Conservation (phyloP, 2,113 vertebrate genomes). For the Lepus americanus region DNA sequence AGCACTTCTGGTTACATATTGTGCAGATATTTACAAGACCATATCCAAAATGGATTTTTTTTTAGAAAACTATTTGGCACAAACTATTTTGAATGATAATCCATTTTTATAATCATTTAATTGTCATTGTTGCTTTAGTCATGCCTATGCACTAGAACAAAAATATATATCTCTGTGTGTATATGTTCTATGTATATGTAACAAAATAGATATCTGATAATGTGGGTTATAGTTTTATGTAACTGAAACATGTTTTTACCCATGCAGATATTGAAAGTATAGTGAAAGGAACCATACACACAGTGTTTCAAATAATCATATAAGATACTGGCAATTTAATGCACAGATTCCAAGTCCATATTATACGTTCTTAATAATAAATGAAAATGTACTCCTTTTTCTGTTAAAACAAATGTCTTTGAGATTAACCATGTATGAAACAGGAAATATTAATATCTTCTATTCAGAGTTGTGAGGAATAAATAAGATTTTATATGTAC, state of each 20-base stretch:
- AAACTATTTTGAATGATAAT: background rate
- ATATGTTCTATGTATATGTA: background rate
- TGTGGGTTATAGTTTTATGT: conserved; percentile 20
- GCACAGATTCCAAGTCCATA: background rate
- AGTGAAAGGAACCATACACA: background rate
- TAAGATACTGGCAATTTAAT: background rate
- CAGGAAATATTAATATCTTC: background rate
- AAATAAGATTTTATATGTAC: background rate
- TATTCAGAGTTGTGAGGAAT: background rate
- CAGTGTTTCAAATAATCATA: background rate
- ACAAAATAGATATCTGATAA: background rate
- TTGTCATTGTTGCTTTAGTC: too few relatives aligned
- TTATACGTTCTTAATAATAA: background rate
- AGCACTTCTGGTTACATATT: background rate
- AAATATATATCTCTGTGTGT: background rate
- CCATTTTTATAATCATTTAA: background rate
- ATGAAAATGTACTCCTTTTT: background rate
- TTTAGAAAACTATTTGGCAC: background rate
- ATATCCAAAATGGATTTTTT: background rate
- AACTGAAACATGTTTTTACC: conserved; percentile 25
- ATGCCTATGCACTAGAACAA: conserved; percentile 2
- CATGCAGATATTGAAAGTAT: background rate
- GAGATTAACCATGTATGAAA: background rate
- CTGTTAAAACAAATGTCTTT: background rate
- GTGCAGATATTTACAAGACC: background rate